Percentiles rank a stretch among this genome's conserved stretches.
Evolutionary conservation across 2,797 vertebrate species (phyloP).

Genomic region (Varecia variegata): DNA sequence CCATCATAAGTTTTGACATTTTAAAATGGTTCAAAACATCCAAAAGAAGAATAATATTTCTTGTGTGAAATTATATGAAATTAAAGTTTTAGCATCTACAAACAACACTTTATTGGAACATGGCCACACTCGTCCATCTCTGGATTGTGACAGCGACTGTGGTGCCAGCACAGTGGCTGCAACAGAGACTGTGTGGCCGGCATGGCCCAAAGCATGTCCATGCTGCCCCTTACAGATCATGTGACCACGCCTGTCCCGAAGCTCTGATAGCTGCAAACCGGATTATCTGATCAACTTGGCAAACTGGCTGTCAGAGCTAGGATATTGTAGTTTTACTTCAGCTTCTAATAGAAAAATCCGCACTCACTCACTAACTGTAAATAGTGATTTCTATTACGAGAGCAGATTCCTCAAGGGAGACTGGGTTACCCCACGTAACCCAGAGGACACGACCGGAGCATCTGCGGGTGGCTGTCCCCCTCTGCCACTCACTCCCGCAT

Average conservation of each 20-base stretch:
- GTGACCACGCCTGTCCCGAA: neutral
- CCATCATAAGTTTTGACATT: neutral
- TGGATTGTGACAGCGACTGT: neutral
- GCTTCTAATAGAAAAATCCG: neutral
- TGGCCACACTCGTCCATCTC: fast-evolving
- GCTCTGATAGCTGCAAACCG: neutral
- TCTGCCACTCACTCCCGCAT: neutral
- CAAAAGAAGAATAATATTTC: neutral
- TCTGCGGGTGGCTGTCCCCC: fast-evolving
- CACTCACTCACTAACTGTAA: neutral
- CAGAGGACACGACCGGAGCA: neutral
- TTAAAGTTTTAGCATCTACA: neutral
- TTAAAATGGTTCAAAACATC: neutral
- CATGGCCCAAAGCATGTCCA: fast-evolving
- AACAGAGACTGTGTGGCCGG: fast-evolving
- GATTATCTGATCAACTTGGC: neutral
- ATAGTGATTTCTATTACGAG: neutral
- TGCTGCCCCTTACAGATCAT: neutral
- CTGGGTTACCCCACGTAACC: neutral
- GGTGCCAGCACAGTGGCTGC: fast-evolving
- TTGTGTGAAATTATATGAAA: neutral
- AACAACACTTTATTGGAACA: neutral
- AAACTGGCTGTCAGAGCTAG: neutral
- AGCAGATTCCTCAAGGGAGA: neutral
- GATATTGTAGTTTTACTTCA: neutral